A percentile compares a stretch with the other conserved stretches of the same genome.
These are phyloP conservation scores for Tupiocoris notatus DNA, from an alignment of 2,888 invertebrate genomes.

Conservation along the genomic window DNA sequence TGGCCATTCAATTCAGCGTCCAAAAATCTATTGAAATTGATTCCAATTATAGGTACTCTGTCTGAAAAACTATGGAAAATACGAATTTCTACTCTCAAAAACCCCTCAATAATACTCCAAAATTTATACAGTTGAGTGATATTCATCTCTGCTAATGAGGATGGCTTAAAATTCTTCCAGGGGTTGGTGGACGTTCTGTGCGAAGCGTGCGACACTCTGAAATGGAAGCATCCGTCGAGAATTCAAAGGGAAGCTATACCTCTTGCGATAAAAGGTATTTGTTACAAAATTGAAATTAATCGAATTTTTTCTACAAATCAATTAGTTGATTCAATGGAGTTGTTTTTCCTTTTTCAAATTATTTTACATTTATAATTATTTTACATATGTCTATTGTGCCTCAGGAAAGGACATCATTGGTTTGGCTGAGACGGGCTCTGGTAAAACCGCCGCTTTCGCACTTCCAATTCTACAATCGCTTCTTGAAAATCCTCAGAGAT, in stretches of 20 bases:
- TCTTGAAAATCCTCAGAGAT: conserved; percentile 86
- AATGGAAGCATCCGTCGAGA: conserved; percentile 93
- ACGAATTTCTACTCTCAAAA: too few relatives aligned
- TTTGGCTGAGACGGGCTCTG: conserved; percentile 84
- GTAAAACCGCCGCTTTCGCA: conserved; percentile 97
- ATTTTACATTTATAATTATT: too few relatives aligned
- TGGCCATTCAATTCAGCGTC: too few relatives aligned
- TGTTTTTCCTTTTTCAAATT: neutral
- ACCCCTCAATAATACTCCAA: neutral
- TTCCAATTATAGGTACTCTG: too few relatives aligned
- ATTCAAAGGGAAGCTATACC: conserved; percentile 95
- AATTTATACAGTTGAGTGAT: neutral
- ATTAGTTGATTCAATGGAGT: too few relatives aligned
- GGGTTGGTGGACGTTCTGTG: conserved; percentile 88
- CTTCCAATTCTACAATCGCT: conserved; percentile 91
- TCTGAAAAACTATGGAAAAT: too few relatives aligned
- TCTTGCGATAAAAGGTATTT: conserved; percentile 75
- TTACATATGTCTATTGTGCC: conserved; percentile 55
- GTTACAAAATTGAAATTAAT: too few relatives aligned
- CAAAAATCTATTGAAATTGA: too few relatives aligned
- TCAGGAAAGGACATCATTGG: conserved; percentile 79
- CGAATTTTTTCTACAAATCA: too few relatives aligned
- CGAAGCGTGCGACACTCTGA: conserved; percentile 85
- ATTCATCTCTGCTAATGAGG: neutral
- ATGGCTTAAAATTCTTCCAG: conserved; percentile 57